Percentiles rank a stretch among this genome's conserved stretches.
Evolutionary conservation across 2,113 vertebrate species (phyloP).

Genomic region (Struthidea cinerea): DNA sequence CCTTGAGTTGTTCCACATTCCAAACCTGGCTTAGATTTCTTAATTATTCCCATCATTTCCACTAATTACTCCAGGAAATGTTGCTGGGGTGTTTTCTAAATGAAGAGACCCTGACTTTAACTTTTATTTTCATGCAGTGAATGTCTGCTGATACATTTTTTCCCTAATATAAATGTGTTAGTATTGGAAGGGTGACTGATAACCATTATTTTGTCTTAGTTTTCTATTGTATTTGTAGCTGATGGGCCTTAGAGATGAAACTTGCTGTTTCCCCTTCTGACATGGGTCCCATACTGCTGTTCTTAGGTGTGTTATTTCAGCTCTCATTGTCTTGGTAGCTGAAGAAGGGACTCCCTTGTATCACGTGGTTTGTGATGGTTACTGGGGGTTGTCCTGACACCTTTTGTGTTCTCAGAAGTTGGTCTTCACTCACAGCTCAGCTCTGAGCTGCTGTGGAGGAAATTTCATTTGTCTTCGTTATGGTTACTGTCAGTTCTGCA

Average conservation of each 20-base stretch:
- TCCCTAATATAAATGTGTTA: background rate
- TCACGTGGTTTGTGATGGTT: background rate
- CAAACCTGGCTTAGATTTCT: background rate
- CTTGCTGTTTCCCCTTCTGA: background rate
- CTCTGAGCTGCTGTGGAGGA: background rate
- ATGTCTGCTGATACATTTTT: background rate
- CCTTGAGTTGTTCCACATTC: fast-evolving
- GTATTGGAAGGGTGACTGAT: background rate
- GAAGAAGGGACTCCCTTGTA: background rate
- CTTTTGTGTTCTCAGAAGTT: background rate
- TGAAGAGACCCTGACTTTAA: background rate
- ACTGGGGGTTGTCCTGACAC: background rate
- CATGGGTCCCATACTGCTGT: background rate
- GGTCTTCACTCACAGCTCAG: background rate
- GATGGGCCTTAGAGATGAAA: background rate
- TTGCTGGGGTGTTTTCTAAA: background rate
- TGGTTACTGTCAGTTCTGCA: background rate
- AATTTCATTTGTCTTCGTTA: background rate
- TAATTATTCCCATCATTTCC: background rate
- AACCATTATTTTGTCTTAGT: background rate
- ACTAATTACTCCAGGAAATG: background rate
- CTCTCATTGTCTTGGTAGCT: background rate
- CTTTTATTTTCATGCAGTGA: background rate
- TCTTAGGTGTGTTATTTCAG: background rate
- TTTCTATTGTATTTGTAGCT: background rate